A percentile compares a stretch with the other conserved stretches of the same genome.
phyloP scores from a whole-genome alignment of 2,888 invertebrate species.

The Heliconius sara region DNA sequence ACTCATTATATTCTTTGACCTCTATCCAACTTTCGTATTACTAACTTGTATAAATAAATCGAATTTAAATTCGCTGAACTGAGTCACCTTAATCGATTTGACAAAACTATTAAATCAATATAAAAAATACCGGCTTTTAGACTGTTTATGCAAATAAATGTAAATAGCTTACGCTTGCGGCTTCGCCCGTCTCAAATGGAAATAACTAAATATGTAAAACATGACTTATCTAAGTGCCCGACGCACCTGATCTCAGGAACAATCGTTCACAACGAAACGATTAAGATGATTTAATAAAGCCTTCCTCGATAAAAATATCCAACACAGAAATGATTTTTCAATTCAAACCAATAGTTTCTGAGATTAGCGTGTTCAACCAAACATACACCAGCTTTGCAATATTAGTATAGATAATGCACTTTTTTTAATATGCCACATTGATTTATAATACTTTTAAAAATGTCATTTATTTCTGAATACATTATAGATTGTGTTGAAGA shows the following conservation, averaged over 20 bases:
- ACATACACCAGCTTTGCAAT: neutral
- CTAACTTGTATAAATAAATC: slow-evolving; percentile 6
- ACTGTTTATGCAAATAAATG: slow-evolving; percentile 50
- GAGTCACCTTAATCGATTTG: slow-evolving; percentile 50
- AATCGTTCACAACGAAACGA: no score
- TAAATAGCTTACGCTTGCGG: neutral
- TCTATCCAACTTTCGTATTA: slow-evolving; percentile 16
- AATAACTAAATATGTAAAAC: no score
- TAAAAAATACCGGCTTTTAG: slow-evolving; percentile 46
- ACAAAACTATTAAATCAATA: slow-evolving; percentile 49
- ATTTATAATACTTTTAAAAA: slow-evolving; percentile 47
- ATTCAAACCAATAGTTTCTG: neutral
- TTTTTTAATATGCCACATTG: slow-evolving; percentile 49
- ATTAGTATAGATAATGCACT: slow-evolving; percentile 51
- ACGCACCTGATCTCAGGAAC: no score
- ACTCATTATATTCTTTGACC: neutral
- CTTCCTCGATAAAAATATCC: no score
- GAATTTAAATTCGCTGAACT: neutral
- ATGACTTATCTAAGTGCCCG: no score
- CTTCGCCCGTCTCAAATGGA: no score
- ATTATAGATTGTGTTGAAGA: slow-evolving; percentile 38
- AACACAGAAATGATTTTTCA: no score
- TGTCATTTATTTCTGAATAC: slow-evolving; percentile 38
- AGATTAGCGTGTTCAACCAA: neutral
- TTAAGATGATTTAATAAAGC: no score